A percentile compares a stretch with the other conserved stretches of the same genome.
These are phyloP conservation scores for Parnassius mnemosyne DNA, from an alignment of 2,888 invertebrate species.

Conservation along the genomic window DNA sequence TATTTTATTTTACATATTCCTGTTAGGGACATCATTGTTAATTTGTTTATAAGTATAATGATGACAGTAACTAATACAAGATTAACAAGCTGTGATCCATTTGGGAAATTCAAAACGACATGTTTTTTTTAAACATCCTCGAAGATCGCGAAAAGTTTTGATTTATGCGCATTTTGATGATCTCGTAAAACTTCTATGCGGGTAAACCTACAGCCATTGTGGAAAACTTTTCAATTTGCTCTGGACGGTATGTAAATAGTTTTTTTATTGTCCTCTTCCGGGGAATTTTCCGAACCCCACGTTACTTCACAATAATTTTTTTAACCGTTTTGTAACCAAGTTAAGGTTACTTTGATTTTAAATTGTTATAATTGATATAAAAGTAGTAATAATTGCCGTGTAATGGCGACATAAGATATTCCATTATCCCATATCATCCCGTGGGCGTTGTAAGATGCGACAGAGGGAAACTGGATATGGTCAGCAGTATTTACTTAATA, in stretches of 20 bases:
- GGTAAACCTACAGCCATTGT: conserved; percentile 44
- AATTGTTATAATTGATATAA: too few species aligned
- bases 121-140: conserved; percentile 51
- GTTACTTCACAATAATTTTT: too few species aligned
- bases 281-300: conserved; percentile 12
- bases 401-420: too few species aligned
- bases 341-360: too few species aligned
- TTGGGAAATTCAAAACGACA: conserved; percentile 69
- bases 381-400: too few species aligned
- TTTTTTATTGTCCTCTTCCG: conserved; percentile 26
- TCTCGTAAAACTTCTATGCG: conserved; percentile 39
- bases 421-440: too few species aligned
- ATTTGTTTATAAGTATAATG: neutral
- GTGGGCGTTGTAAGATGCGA: too few species aligned
- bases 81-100: conserved; percentile 31
- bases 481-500: too few species aligned
- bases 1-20: too few species aligned
- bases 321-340: too few species aligned
- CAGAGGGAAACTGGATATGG: too few species aligned
- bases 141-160: conserved; percentile 41
- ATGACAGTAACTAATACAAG: conserved; percentile 8
- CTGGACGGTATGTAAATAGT: conserved; percentile 27
- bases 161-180: conserved; percentile 41
- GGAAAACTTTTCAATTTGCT: conserved; percentile 48
- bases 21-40: too few species aligned